Base-by-base conservation (phyloP, 2,113 vertebrate species). In the Cryptomyrus ogoouensis region DNA sequence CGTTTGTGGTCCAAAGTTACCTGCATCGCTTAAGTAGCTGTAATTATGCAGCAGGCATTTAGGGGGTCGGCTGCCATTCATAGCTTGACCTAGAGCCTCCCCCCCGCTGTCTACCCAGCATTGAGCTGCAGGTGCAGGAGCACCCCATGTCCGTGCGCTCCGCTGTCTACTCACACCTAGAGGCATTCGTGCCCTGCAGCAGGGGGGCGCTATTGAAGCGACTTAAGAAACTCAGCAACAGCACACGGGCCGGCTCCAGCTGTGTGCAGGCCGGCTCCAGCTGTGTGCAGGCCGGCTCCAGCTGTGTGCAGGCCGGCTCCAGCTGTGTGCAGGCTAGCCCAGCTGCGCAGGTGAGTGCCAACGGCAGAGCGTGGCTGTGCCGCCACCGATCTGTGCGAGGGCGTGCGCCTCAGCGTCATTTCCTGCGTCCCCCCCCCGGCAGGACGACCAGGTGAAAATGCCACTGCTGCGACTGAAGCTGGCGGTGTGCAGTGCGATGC, bases 401-500 rank as follows among this genome's bases (percentile, higher is more conserved):
- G 17, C 50, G 1, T 39, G 50, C 21, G 2, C 4, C 12, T n/a
- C 15, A 10, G 13, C 21, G 0, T 17, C 42, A 9, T 31, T 21
- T 24, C 27, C 35, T 15, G 27, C 15, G 39, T 88, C 77, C 21
- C 58, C 13, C 66, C 50, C 47, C 53, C 47, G 35, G 42, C 47
- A 98, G 97, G 97, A 98, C 93, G 96, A 97, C 93, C 95, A 94
- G 90, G 93, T 97, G 92, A 95, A 95, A 94, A 95, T 95, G 89
- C 96, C 96, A 35, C 92, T 96, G 89, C 96, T 96, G 50, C 97
- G 98, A 92, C 96, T 99, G 94, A 99, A 98, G 90, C 94, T 99
- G 92, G 98, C 98, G 3, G 98, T 99, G 90, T 98, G 97, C 95
- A 97, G 95, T 0, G 97, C 97, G 91, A 99, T 99, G 98, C 98